Evolutionary conservation across 2,888 invertebrate genomes (phyloP).

Genomic region (Chromoteleia sp.): DNA sequence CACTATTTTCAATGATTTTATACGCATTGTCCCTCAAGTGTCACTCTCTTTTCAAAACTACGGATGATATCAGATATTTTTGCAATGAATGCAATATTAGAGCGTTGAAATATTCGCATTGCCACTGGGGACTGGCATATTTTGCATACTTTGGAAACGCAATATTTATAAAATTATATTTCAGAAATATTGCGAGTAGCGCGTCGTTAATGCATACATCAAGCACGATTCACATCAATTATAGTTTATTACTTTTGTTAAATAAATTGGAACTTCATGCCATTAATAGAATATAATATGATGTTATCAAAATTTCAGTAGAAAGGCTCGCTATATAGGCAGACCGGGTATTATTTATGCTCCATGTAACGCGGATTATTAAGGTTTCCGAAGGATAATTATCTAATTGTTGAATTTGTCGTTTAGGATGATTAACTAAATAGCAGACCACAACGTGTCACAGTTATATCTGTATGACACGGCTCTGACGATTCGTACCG

Average conservation of each 20-base stretch:
- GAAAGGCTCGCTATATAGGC: neutral
- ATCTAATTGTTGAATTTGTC: conserved; percentile 42
- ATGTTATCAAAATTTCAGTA: neutral
- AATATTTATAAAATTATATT: conserved; percentile 2
- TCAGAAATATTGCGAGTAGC: neutral
- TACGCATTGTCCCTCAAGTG: neutral
- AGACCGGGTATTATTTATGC: conserved; percentile 3
- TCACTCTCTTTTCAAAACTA: neutral
- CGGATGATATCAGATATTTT: conserved; percentile 8
- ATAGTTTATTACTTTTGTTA: neutral
- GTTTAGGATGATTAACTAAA: conserved; percentile 42
- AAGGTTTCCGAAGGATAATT: conserved; percentile 29
- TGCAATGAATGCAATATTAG: conserved; percentile 5
- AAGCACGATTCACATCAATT: neutral
- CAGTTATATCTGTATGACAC: conserved; percentile 47
- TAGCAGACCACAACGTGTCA: conserved; percentile 29
- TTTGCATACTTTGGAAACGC: conserved; percentile 3
- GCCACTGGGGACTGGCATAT: neutral
- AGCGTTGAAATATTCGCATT: conserved; percentile 6
- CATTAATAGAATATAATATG: too few species aligned
- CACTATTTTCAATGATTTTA: neutral
- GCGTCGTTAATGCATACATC: neutral
- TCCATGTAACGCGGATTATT: conserved; percentile 2
- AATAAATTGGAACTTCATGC: neutral
- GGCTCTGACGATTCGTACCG: conserved; percentile 17